Evolutionary conservation across 2,888 invertebrate genomes (phyloP).

Genomic region (Drosophila crucigera): DNA sequence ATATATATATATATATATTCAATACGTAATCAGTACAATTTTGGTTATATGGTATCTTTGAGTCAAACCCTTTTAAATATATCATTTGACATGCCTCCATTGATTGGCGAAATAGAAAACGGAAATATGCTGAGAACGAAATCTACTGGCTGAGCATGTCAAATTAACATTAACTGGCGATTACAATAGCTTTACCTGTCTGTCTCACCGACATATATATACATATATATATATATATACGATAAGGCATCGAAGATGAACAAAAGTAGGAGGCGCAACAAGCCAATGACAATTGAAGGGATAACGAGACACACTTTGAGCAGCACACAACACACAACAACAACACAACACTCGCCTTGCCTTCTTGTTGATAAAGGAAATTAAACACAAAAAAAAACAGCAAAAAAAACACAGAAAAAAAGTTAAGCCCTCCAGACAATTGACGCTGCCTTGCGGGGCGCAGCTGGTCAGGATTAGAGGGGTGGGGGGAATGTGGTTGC

Average conservation of each 20-base stretch:
- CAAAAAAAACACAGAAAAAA: slow-evolving; percentile 54
- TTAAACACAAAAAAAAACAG: slow-evolving; percentile 54
- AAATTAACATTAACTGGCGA: slow-evolving; percentile 68
- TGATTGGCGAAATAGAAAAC: not conserved
- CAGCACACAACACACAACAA: slow-evolving; percentile 9
- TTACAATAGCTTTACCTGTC: slow-evolving; percentile 62
- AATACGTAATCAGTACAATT: fast-evolving
- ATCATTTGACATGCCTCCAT: not conserved
- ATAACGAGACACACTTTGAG: slow-evolving; percentile 59
- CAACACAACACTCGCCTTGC: slow-evolving; percentile 41
- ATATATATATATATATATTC: not conserved
- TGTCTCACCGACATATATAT: slow-evolving; percentile 1
- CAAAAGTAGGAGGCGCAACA: slow-evolving; percentile 59
- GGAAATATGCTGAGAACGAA: slow-evolving; percentile 10
- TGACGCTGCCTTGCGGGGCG: slow-evolving; percentile 49
- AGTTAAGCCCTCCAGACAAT: slow-evolving; percentile 75
- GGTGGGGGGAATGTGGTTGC: not conserved
- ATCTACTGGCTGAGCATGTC: slow-evolving; percentile 38
- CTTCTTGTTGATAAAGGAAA: slow-evolving; percentile 75
- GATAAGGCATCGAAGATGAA: slow-evolving; percentile 33
- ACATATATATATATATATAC: not conserved
- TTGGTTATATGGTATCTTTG: not conserved
- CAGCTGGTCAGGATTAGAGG: slow-evolving; percentile 34
- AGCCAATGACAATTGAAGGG: slow-evolving; percentile 78
- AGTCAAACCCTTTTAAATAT: not conserved